Base-by-base conservation (phyloP, 2,113 vertebrate species). In the Petrocephalus microphthalmus region DNA sequence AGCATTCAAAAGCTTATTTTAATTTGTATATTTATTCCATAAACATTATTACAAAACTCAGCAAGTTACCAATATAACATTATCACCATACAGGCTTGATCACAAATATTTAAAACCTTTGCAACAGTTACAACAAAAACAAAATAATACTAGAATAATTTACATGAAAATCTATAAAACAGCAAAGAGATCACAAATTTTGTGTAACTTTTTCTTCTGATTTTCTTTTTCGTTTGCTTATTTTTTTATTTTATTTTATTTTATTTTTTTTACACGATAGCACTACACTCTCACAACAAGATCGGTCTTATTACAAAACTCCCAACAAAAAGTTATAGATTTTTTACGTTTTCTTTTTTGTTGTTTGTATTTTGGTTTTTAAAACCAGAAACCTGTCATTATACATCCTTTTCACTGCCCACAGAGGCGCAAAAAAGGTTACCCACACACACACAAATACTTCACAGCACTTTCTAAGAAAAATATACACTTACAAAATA, bases 401-500 rank as follows among this genome's bases (percentile, higher is more conserved):
- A 96, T 98, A 97, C 97, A 97, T 98, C 98, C 98, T 99, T 99
- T 99, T 97, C 96, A 97, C 96, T 96, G 96, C 97, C 97, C 96
- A 96, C 92, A 94, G 91, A 96, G 97, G 98, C 96, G 97, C 96
- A 96, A 96, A 98, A 98, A 99, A 98, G 98, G 97, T 97, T 96
- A 97, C 94, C 94, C 94, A 94, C 94, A 94, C 95, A 94, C 95
- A 95, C 95, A 96, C 97, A 97, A 98, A 99, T 97, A 99, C 98
- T 99, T 98, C 98, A 99, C 98, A 98, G 96, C 98, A 99, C 98
- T 99, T 99, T 96, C 98, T 99, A 99, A 99, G 97, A 99, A 99
- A 99, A 99, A 99, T 99, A 99, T 98, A 99, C 98, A 99, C 98
- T 98, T 99, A 99, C 98, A 99, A 99, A 99, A 99, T 99, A 99